Evolutionary conservation across 2,888 invertebrate genomes (phyloP).

Genomic region (Sinopyrophorus schimmeli): DNA sequence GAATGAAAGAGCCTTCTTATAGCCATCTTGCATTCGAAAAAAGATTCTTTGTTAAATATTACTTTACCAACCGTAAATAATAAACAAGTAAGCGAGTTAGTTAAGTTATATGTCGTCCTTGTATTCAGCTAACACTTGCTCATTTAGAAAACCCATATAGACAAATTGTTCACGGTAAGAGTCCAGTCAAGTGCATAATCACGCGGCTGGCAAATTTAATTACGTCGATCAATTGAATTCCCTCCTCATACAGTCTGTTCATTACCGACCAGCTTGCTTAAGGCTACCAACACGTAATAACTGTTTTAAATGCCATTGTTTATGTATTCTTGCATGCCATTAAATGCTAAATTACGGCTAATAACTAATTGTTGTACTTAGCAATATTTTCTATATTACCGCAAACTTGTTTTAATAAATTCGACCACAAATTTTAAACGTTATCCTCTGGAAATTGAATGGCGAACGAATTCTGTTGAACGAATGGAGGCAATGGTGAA

Average conservation of each 20-base stretch:
- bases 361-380: conserved; percentile 37
- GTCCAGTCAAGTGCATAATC: conserved; percentile 40
- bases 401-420: too few relatives aligned
- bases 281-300: conserved; percentile 33
- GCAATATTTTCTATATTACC: conserved; percentile 11
- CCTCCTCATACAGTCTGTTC: conserved; percentile 37
- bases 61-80: conserved; percentile 34
- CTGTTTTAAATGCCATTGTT: conserved; percentile 39
- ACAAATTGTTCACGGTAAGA: conserved; percentile 42
- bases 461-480: too few relatives aligned
- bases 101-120: conserved; percentile 32
- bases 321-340: conserved; percentile 38
- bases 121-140: conserved; percentile 30
- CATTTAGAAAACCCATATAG: conserved; percentile 37
- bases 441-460: too few relatives aligned
- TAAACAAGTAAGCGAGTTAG: neutral
- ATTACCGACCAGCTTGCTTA: conserved; percentile 33
- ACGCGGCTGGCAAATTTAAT: conserved; percentile 42
- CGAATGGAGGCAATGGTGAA: too few relatives aligned
- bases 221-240: conserved; percentile 43
- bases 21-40: too few relatives aligned
- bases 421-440: too few relatives aligned
- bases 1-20: too few relatives aligned
- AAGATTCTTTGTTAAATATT: too few relatives aligned
- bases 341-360: conserved; percentile 37